Conservation (phyloP, 1,140 invertebrate genomes). For the Procambarus virginalis region DNA sequence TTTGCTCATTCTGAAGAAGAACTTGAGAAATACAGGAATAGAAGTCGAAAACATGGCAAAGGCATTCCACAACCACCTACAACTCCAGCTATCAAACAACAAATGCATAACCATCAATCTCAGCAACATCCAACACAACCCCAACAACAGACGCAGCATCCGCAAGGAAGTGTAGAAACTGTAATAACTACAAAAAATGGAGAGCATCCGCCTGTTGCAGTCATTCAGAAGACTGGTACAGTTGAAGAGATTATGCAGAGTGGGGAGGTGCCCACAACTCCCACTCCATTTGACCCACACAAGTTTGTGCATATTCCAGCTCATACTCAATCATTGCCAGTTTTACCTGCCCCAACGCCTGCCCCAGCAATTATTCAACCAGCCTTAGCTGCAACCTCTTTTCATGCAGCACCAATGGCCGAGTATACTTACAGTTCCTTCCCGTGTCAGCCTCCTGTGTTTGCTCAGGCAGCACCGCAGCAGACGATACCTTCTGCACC, state of each 20-base stretch:
- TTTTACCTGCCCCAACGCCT: slow-evolving; percentile 55
- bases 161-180: slow-evolving; percentile 5
- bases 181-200: slow-evolving; percentile 48
- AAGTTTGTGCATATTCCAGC: slow-evolving; percentile 57
- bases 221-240: slow-evolving; percentile 21
- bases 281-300: slow-evolving; percentile 43
- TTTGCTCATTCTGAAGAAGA: slow-evolving; percentile 95
- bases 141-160: slow-evolving; percentile 27
- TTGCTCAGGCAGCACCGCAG: slow-evolving; percentile 52
- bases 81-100: slow-evolving; percentile 28
- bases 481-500: slow-evolving; percentile 36
- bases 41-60: slow-evolving; percentile 65
- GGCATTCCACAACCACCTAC: slow-evolving; percentile 38
- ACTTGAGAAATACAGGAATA: slow-evolving; percentile 78
- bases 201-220: slow-evolving; percentile 34
- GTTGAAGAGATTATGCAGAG: slow-evolving; percentile 54
- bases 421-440: slow-evolving; percentile 61
- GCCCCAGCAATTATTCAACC: slow-evolving; percentile 54
- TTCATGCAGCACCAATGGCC: slow-evolving; percentile 53
- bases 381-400: slow-evolving; percentile 58
- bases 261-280: slow-evolving; percentile 31
- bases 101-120: slow-evolving; percentile 14
- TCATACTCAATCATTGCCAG: slow-evolving; percentile 54
- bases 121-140: slow-evolving; percentile 23
- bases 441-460: slow-evolving; percentile 56